A percentile compares a stretch with the other conserved stretches of the same genome.
These are phyloP conservation scores for Lophotis ruficrista DNA, from an alignment of 2,113 vertebrate species.

Conservation along the genomic window DNA sequence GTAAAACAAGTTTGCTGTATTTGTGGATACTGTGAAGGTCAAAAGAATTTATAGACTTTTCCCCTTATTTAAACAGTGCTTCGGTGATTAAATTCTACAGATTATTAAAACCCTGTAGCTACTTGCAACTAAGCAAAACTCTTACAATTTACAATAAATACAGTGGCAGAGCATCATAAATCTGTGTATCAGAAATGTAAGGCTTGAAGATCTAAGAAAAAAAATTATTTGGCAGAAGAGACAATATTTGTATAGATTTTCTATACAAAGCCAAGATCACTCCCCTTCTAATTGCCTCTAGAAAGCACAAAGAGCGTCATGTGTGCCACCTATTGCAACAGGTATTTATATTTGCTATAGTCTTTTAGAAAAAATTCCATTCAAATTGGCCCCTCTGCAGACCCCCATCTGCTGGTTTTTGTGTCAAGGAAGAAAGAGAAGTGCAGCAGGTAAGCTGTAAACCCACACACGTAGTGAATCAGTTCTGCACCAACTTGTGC, in stretches of 20 bases:
- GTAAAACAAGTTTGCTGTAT: not conserved
- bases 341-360: not conserved
- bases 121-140: not conserved
- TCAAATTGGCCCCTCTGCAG: not conserved
- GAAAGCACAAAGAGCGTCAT: not conserved
- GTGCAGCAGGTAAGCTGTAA: not conserved
- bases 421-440: not conserved
- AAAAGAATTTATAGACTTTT: not conserved
- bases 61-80: not conserved
- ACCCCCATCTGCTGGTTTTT: not conserved
- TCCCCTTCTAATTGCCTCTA: not conserved
- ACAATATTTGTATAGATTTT: not conserved
- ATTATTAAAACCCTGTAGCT: not conserved
- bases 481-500: not conserved
- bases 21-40: not conserved
- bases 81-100: not conserved
- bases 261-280: not conserved
- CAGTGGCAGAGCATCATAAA: not conserved
- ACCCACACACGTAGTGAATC: accelerated
- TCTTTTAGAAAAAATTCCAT: not conserved
- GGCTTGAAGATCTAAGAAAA: not conserved
- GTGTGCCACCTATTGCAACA: not conserved
- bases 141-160: not conserved
- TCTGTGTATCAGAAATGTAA: not conserved
- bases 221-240: not conserved